Percentiles rank a stretch among this genome's conserved stretches.
Evolutionary conservation across 2,888 invertebrate species (phyloP).

Genomic region (Itoplectis maculator): DNA sequence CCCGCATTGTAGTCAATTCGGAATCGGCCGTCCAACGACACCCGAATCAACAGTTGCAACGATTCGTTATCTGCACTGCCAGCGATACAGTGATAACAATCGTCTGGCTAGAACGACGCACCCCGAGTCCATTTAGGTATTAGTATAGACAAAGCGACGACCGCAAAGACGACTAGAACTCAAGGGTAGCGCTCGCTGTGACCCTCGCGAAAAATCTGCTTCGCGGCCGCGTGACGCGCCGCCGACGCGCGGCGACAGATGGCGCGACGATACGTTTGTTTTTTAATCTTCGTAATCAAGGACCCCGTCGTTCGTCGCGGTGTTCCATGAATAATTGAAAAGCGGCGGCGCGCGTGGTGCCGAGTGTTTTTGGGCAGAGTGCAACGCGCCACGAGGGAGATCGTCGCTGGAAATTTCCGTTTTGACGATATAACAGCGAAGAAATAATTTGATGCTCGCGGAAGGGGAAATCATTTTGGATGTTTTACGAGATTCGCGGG

Average conservation of each 20-base stretch:
- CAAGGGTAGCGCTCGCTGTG: neutral
- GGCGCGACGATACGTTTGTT: neutral
- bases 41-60: conserved; percentile 2
- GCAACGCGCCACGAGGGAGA: neutral
- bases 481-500: too few relatives aligned
- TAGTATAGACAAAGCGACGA: too few relatives aligned
- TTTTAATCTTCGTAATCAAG: neutral
- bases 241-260: neutral
- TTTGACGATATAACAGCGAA: too few relatives aligned
- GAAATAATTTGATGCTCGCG: too few relatives aligned
- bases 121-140: neutral
- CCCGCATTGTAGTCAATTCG: too few relatives aligned
- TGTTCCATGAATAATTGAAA: conserved; percentile 1
- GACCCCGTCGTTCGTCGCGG: neutral
- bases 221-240: neutral
- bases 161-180: too few relatives aligned
- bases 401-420: too few relatives aligned
- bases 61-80: neutral
- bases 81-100: too few relatives aligned
- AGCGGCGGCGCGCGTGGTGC: too few relatives aligned
- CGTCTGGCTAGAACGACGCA: too few relatives aligned
- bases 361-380: neutral
- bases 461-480: too few relatives aligned
- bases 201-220: conserved; percentile 1
- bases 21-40: neutral